Base-by-base conservation (phyloP, 92 coral and sea anemone genomes). In the Palythoa grandis region DNA sequence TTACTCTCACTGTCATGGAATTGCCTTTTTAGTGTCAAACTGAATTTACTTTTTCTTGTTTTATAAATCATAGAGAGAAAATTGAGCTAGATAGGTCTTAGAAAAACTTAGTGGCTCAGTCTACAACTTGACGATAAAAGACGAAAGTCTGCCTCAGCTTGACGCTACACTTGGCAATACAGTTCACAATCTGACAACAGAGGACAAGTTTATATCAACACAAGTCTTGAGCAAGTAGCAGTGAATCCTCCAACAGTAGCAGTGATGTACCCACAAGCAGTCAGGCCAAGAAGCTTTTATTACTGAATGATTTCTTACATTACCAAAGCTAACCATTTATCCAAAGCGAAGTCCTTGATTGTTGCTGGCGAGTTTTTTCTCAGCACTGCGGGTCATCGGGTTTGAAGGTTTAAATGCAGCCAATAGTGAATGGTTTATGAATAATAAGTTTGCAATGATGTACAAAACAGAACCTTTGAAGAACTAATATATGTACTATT, bases 261-360 rank as follows among this genome's bases (percentile, higher is more conserved):
- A 65, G 35, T 72, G 83, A 58, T 29, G 48, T 5, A 75, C 72
- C 74, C 71, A 53, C 58, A 53, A 53, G 4, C 4, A 53, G 58
- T 53, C 58, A 53, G 11, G 58, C 58, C 58, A 53, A 53, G 11
- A 53, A 53, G 58, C 58, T 11, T 16, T 53, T 53, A 83, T 70
- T 77, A 70, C 68, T 40, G 87, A 20, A 38, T 57, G 85, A 72
- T 71, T 88, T 48, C 82, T 89, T 13, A 79, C 89, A 61, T 85
- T 69, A 85, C 92, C 43, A 84, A 66, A 85, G 80, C 53, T n/a
- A 70, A 25, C 70, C 92, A 84, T 25, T 37, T 89, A 6, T 43
- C 79, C 52, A 90, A 90, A 56, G 86, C 88, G 1, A 87, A 76
- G 79, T 54, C 66, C 19, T 39, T 87, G 4, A 82, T 90, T 43